phyloP scores from a whole-genome alignment of 2,113 vertebrate species.

The Gopherus flavomarginatus region DNA sequence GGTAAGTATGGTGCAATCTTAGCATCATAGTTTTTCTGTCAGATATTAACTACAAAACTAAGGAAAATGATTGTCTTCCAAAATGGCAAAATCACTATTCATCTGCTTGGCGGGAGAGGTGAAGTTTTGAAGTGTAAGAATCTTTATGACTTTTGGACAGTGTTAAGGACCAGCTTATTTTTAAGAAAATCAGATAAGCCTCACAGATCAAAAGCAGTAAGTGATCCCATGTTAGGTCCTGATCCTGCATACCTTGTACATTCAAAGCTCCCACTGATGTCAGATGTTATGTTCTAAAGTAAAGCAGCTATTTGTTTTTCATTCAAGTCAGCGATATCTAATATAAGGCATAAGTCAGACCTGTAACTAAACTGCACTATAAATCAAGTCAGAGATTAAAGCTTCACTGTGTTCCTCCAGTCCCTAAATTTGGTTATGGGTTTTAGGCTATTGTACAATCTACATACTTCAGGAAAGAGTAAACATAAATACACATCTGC shows the following conservation, averaged over 20 bases:
- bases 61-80: conserved; percentile 12
- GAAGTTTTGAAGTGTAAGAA: not conserved
- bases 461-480: not conserved
- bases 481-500: conserved; percentile 9
- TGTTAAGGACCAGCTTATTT: conserved; percentile 1
- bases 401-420: conserved; percentile 15
- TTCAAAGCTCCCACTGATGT: not conserved
- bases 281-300: not conserved
- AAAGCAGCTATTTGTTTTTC: not conserved
- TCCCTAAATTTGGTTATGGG: not conserved
- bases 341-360: not conserved
- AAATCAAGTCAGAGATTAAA: conserved; percentile 24
- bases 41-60: conserved; percentile 22
- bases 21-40: not conserved
- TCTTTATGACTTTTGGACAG: conserved; percentile 2
- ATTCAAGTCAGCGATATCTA: not conserved
- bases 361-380: not conserved
- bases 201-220: not conserved
- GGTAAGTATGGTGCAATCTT: not conserved
- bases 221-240: not conserved
- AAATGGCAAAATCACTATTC: not conserved
- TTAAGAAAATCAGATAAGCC: not conserved
- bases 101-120: not conserved
- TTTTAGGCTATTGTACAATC: not conserved
- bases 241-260: not conserved